Percentiles rank a stretch among this genome's conserved stretches.
phyloP scores from a whole-genome alignment of 2,888 invertebrate genomes.

The Eupithecia subfuscata region DNA sequence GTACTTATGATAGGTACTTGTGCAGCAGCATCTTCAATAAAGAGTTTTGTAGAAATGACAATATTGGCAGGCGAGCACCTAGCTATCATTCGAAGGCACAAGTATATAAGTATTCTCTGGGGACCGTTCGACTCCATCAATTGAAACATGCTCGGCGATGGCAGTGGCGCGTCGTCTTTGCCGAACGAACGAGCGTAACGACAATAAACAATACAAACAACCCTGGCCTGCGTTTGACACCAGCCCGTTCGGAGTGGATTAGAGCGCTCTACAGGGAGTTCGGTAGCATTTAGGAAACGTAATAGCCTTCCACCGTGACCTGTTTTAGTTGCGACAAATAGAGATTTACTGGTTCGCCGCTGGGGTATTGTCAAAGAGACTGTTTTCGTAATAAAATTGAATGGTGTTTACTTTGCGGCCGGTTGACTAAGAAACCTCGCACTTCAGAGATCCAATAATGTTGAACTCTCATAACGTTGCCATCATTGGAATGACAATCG shows the following conservation, averaged over 20 bases:
- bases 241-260: constrained; percentile 82
- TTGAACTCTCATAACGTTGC: constrained; percentile 55
- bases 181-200: constrained; percentile 75
- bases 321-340: constrained; percentile 84
- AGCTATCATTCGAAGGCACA: constrained; percentile 56
- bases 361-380: constrained; percentile 71
- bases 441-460: constrained; percentile 54
- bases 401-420: constrained; percentile 75
- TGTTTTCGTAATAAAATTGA: constrained; percentile 76
- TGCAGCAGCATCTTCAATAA: background rate
- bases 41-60: constrained; percentile 47
- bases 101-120: constrained; percentile 63
- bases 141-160: constrained; percentile 73
- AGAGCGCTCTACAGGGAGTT: constrained; percentile 81
- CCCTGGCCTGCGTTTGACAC: constrained; percentile 83
- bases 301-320: constrained; percentile 83
- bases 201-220: constrained; percentile 84
- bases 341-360: constrained; percentile 80
- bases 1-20: background rate
- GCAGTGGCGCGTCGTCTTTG: constrained; percentile 67
- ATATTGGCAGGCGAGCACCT: constrained; percentile 62
- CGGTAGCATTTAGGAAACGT: constrained; percentile 83
- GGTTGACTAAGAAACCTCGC: constrained; percentile 59
- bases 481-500: constrained; percentile 63
- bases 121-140: constrained; percentile 69